A percentile compares a stretch with the other conserved stretches of the same genome.
Conservation (phyloP, 2,888 invertebrate genomes). For the Lasiommata megera region DNA sequence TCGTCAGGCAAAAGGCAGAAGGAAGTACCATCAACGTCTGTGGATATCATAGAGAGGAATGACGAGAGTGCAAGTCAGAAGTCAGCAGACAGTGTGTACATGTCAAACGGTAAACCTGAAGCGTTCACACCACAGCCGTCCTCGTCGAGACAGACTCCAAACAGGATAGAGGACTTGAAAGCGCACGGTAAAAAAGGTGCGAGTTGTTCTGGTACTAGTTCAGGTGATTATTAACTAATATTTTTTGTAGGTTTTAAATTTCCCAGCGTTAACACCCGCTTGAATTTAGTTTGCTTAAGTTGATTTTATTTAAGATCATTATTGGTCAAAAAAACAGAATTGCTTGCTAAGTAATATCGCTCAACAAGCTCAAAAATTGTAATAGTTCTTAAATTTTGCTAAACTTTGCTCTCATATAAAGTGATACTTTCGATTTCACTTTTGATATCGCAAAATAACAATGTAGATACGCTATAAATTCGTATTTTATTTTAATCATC, state of each 20-base stretch:
- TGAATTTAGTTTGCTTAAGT: no score
- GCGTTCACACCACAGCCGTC: slow-evolving; percentile 68
- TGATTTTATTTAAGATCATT: no score
- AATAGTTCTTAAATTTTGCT: no score
- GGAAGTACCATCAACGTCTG: slow-evolving; percentile 55
- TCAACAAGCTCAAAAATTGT: no score
- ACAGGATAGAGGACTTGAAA: slow-evolving; percentile 73
- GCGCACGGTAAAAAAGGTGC: slow-evolving; percentile 71
- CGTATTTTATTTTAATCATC: no score
- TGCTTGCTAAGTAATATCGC: no score
- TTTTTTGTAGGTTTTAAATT: background rate
- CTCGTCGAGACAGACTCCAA: slow-evolving; percentile 72
- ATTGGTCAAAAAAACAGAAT: no score
- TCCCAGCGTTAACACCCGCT: background rate
- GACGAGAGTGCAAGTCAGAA: slow-evolving; percentile 74
- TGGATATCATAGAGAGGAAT: slow-evolving; percentile 50
- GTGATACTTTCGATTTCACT: no score
- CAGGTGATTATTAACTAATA: slow-evolving; percentile 53
- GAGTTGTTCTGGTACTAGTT: slow-evolving; percentile 83
- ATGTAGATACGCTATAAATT: no score
- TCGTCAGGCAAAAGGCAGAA: slow-evolving; percentile 58
- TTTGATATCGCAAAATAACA: no score
- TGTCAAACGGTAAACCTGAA: slow-evolving; percentile 74
- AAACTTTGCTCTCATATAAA: no score
- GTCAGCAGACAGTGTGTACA: slow-evolving; percentile 81